A percentile compares a stretch with the other conserved stretches of the same genome.
Conservation (phyloP, 92 coral and sea anemone genomes). For the Parazoanthus darwini region DNA sequence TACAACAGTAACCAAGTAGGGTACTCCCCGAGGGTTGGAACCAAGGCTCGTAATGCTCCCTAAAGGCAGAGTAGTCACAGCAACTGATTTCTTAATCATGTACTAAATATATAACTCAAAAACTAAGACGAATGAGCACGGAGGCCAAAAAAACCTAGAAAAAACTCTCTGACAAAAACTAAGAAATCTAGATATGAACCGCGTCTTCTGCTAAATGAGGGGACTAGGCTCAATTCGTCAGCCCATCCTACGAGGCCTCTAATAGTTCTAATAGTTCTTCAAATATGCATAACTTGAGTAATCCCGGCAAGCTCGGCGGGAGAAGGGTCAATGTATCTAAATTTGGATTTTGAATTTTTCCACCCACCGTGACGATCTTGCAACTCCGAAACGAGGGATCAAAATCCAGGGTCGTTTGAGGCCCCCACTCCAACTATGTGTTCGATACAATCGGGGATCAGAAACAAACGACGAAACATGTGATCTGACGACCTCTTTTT, state of each 20-base stretch:
- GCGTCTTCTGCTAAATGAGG: not conserved
- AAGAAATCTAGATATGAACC: no score
- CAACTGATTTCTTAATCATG: not conserved
- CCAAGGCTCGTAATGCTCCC: slow-evolving; percentile 5
- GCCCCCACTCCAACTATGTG: slow-evolving; percentile 7
- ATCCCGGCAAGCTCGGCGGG: slow-evolving; percentile 22
- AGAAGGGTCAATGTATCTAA: slow-evolving; percentile 11
- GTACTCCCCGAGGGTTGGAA: not conserved
- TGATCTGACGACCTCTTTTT: not conserved
- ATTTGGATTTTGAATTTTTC: slow-evolving; percentile 6
- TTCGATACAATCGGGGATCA: not conserved
- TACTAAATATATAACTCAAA: not conserved
- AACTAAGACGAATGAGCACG: slow-evolving; percentile 11
- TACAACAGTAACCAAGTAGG: no score
- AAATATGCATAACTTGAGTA: not conserved
- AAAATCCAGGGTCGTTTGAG: not conserved
- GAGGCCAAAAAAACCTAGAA: slow-evolving; percentile 40
- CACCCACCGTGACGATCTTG: slow-evolving; percentile 1
- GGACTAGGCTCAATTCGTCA: not conserved
- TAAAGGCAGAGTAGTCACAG: not conserved
- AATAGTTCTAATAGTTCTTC: not conserved
- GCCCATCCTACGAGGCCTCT: not conserved
- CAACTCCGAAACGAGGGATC: not conserved
- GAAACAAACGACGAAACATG: not conserved
- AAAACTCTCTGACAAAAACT: not conserved